phyloP scores from a whole-genome alignment of 2,888 invertebrate genomes.

The Plebejus argus region DNA sequence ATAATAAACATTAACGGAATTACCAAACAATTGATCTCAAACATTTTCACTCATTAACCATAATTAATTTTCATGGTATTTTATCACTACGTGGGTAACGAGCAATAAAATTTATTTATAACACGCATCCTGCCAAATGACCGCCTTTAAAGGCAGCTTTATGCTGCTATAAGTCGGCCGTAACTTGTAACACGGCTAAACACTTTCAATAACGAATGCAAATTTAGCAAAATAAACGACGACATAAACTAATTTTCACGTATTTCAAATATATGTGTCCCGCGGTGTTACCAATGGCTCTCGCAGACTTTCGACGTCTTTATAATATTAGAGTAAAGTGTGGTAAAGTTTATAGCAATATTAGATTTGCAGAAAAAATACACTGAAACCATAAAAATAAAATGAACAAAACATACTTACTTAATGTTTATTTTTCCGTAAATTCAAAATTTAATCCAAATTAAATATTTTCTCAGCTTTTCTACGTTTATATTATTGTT shows the following conservation, averaged over 20 bases:
- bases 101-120: constrained; percentile 8
- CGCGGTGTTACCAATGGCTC: no score
- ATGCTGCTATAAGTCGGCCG: not conserved
- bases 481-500: not conserved
- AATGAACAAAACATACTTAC: not conserved
- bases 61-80: constrained; percentile 3
- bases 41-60: not conserved
- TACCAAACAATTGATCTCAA: constrained; percentile 5
- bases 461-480: not conserved
- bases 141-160: not conserved
- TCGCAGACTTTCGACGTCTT: no score
- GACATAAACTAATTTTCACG: not conserved
- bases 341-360: no score
- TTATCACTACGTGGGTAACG: not conserved
- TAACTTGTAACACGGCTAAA: not conserved
- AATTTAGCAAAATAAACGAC: not conserved
- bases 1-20: constrained; percentile 12
- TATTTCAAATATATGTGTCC: no score
- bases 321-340: no score
- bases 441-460: no score
- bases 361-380: no score
- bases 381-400: not conserved
- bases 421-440: not conserved
- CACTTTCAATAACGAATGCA: not conserved
- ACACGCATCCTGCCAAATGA: constrained; percentile 12